Conservation (phyloP, 2,797 vertebrate genomes). For the Chiroxiphia lanceolata region DNA sequence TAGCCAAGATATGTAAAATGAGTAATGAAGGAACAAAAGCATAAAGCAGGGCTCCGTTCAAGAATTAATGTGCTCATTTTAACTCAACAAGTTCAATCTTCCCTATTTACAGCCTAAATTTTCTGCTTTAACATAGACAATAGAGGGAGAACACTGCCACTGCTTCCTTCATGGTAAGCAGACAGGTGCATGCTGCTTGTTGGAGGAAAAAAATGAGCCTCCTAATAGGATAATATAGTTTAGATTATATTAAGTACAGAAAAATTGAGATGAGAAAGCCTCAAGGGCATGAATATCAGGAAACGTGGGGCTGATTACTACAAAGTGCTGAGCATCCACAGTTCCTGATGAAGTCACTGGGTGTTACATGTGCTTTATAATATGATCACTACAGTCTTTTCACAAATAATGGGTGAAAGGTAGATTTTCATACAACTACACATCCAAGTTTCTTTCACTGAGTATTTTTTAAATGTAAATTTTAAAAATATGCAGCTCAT, state of each 20-base stretch:
- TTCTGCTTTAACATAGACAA: neutral
- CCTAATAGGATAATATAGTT: neutral
- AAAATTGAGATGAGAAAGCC: constrained; percentile 3
- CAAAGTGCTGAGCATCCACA: neutral
- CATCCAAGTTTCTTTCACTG: neutral
- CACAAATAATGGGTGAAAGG: neutral
- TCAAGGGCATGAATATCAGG: neutral
- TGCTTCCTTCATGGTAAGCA: neutral
- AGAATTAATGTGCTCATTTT: constrained; percentile 18
- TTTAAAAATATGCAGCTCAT: neutral
- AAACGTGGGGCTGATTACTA: neutral
- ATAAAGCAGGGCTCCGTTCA: neutral
- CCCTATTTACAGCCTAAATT: neutral
- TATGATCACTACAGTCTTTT: neutral
- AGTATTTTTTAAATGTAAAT: neutral
- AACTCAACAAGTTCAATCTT: neutral
- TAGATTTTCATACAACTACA: neutral
- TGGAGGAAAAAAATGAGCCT: neutral
- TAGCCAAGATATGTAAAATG: neutral
- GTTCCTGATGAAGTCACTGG: neutral
- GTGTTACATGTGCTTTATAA: neutral
- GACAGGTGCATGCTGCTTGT: neutral
- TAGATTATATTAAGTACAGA: neutral
- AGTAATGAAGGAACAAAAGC: neutral
- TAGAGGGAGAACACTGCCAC: neutral